Evolutionary conservation across 2,888 invertebrate species (phyloP), one percentile per base, ranked within the genome.

Genomic region (Dendrolimus pini): DNA sequence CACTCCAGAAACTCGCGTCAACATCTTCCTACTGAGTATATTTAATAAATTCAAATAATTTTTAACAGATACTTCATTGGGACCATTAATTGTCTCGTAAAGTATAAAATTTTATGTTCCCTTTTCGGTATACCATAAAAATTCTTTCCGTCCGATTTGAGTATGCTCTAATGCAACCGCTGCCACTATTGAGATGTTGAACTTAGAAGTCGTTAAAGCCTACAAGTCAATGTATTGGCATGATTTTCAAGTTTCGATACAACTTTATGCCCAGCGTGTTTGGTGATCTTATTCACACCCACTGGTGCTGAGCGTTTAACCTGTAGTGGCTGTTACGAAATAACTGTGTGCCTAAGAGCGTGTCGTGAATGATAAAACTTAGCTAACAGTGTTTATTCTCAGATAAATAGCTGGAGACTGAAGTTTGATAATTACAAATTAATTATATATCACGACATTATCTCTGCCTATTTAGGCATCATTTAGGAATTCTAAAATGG

Each of bases 341-440:
- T 77, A 63, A 62, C 60, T 65, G 60, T 65, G 62, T n/a, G 12
- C 12, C 14, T 12, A 53, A 53, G 18, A 18, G 41, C 41, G 53
- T 75, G 73, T 72, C 69, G 77, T 79, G 74, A 78, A 77, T 72
- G 74, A 78, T 77, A 78, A 79, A 83, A 78, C 69, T 71, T 73
- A 77, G 74, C 73, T 75, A 77, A 81, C 82, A 82, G 84, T 87
- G 83, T 89, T 89, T 87, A 75, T 80, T 78, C 72, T 76, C 62
- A 71, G 89, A 89, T 89, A 88, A 82, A 74, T 75, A 74, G 76
- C 72, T 65, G 77, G 74, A 77, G 80, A 80, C 82, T 84, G 76
- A 85, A 88, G 83, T 85, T 85, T 86, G 82, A 80, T 89, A 89
- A 88, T 86, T 88, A 83, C 80, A 74, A 71, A 72, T 69, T 74